These are phyloP conservation scores for Macropus fuliginosus DNA, from an alignment of 2,797 vertebrate genomes.

Conservation along the genomic window DNA sequence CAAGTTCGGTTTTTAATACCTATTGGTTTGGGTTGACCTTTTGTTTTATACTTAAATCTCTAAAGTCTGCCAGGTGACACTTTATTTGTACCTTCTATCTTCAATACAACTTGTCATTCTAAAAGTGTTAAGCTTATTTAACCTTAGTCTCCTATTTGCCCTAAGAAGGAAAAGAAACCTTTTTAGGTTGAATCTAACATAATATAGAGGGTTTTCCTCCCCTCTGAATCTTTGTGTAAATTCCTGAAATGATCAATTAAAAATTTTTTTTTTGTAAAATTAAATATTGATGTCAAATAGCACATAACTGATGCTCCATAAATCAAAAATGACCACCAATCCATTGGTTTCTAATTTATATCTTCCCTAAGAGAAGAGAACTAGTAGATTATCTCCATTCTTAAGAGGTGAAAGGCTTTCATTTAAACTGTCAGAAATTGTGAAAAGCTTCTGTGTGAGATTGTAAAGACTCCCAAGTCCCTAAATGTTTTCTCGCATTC, in stretches of 20 bases:
- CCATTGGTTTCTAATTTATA: constrained; percentile 34
- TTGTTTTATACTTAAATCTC: background rate
- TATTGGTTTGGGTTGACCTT: background rate
- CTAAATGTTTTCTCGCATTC: constrained; percentile 8
- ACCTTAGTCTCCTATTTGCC: constrained; percentile 42
- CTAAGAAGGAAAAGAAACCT: background rate
- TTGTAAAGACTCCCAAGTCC: constrained; percentile 17
- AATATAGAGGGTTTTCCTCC: constrained; percentile 32
- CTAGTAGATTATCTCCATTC: background rate
- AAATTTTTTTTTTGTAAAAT: constrained; percentile 5
- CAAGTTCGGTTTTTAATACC: constrained; percentile 35
- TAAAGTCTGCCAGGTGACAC: constrained; percentile 21
- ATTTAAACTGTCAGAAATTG: constrained; percentile 30
- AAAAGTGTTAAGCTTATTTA: background rate
- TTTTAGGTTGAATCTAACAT: constrained; percentile 27
- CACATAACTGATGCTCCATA: constrained; percentile 7
- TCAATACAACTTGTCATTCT: constrained; percentile 32
- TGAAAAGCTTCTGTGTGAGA: constrained; percentile 29
- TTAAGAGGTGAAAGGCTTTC: constrained; percentile 22
- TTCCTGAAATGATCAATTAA: constrained; percentile 17
- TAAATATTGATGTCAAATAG: background rate
- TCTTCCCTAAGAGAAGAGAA: constrained; percentile 16
- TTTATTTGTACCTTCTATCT: constrained; percentile 21
- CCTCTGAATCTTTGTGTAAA: background rate
- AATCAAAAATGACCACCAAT: constrained; percentile 18